A percentile compares a stretch with the other conserved stretches of the same genome.
These are phyloP conservation scores for Megalonaias nervosa DNA, from an alignment of 1,140 invertebrate genomes.

Conservation along the genomic window DNA sequence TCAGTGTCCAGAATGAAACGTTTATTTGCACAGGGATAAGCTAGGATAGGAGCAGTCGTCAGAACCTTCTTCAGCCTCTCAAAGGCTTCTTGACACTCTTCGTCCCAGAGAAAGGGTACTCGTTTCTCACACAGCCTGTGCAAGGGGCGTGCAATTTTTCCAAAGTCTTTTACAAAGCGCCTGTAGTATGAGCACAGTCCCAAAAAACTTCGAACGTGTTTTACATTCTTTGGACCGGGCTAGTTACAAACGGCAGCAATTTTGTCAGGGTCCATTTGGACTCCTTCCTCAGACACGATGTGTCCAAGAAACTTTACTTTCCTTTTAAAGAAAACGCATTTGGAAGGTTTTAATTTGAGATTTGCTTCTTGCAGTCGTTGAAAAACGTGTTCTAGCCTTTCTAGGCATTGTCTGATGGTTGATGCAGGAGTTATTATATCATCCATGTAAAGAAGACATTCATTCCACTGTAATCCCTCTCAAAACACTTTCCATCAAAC, in stretches of 20 bases:
- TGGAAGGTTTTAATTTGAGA: conserved; percentile 11
- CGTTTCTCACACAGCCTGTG: conserved; percentile 10
- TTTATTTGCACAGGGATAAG: conserved; percentile 4
- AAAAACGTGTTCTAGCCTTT: conserved; percentile 9
- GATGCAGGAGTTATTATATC: conserved; percentile 11
- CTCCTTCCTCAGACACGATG: conserved; percentile 6
- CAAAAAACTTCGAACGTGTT: conserved; percentile 2
- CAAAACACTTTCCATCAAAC: conserved; percentile 5
- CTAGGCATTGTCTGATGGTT: not conserved
- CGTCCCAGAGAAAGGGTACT: not conserved
- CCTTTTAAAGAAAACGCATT: conserved; percentile 13
- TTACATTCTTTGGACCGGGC: not conserved
- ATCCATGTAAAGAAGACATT: conserved; percentile 16
- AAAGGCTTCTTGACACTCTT: conserved; percentile 4
- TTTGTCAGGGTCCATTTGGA: conserved; percentile 11
- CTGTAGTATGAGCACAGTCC: not conserved
- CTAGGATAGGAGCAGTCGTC: conserved; percentile 30
- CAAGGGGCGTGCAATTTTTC: not conserved
- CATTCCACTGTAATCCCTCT: conserved; percentile 13
- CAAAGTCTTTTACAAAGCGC: not conserved
- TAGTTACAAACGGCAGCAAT: no score
- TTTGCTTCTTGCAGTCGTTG: conserved; percentile 1
- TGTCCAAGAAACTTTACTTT: conserved; percentile 6
- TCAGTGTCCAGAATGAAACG: conserved; percentile 49
- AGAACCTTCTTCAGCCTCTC: conserved; percentile 2